These are phyloP conservation scores for Phthorimaea operculella DNA, from an alignment of 1,140 invertebrate species.

Conservation along the genomic window DNA sequence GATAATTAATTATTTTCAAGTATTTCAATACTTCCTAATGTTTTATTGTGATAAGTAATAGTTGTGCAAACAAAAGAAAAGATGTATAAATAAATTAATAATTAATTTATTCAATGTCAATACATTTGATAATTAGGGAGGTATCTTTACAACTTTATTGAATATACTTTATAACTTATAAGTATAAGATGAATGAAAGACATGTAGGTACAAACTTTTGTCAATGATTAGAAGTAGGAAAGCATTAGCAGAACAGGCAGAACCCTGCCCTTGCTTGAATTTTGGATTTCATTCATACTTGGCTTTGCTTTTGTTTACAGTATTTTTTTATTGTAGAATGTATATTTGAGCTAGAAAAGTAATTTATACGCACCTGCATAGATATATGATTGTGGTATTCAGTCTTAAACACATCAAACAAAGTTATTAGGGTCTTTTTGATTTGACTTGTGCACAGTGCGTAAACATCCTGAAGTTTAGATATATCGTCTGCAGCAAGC, in stretches of 20 bases:
- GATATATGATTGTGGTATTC: slow-evolving; percentile 28
- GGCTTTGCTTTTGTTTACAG: neutral
- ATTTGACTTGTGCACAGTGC: slow-evolving; percentile 54
- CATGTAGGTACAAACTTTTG: slow-evolving; percentile 1
- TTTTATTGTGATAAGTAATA: no score
- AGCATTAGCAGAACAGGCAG: neutral
- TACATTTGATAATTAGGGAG: no score
- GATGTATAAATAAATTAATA: no score
- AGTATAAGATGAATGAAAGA: no score
- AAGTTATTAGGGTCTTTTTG: slow-evolving; percentile 44
- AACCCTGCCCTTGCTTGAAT: no score
- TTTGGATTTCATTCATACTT: neutral
- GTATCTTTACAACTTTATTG: no score
- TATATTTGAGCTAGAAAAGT: neutral
- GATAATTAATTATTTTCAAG: no score
- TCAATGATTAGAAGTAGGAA: neutral
- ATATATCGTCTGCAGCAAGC: slow-evolving; percentile 15
- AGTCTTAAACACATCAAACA: slow-evolving; percentile 43
- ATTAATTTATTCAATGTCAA: no score
- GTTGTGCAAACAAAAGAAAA: no score
- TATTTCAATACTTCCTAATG: no score
- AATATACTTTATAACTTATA: no score
- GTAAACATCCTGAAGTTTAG: slow-evolving; percentile 37
- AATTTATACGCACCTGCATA: slow-evolving; percentile 29
- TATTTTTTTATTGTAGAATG: neutral